These are phyloP conservation scores for Neodiprion fabricii DNA, from an alignment of 1,140 invertebrate species.

Conservation along the genomic window DNA sequence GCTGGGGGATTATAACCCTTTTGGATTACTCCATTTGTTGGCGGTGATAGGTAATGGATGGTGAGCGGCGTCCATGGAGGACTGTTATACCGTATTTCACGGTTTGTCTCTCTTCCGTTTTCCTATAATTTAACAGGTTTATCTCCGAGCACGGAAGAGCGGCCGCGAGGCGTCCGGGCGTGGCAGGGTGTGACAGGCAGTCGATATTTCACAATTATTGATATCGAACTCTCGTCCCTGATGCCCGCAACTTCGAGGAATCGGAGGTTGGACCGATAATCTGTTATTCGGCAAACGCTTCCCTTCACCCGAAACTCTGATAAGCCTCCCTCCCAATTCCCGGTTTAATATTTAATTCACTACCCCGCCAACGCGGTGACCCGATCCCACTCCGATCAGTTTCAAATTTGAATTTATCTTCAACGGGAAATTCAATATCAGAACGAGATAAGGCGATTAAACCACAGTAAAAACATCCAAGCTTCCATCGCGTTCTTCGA, in stretches of 20 bases:
- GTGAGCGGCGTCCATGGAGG: neutral
- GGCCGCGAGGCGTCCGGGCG: constrained; percentile 20
- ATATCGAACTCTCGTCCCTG: constrained; percentile 26
- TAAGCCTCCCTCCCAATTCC: neutral
- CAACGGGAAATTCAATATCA: too few species aligned
- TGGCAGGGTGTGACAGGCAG: constrained; percentile 34
- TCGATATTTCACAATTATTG: constrained; percentile 45
- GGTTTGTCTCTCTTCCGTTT: constrained; percentile 15
- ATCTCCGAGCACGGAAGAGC: constrained; percentile 2
- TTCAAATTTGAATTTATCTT: too few species aligned
- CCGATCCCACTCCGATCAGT: neutral
- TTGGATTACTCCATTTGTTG: neutral
- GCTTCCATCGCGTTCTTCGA: too few species aligned
- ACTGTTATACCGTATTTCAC: constrained; percentile 13
- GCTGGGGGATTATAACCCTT: too few species aligned
- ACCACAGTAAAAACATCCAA: too few species aligned
- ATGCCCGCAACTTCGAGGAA: constrained; percentile 29
- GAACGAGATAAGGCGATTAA: too few species aligned
- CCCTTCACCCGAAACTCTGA: neutral
- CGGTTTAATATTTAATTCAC: neutral
- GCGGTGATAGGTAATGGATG: constrained; percentile 12
- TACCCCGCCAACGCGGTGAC: neutral
- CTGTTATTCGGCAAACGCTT: constrained; percentile 17
- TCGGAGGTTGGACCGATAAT: constrained; percentile 16
- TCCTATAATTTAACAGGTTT: constrained; percentile 18